Evolutionary conservation across 2,113 vertebrate genomes (phyloP).

Genomic region (Festucalex cinctus): DNA sequence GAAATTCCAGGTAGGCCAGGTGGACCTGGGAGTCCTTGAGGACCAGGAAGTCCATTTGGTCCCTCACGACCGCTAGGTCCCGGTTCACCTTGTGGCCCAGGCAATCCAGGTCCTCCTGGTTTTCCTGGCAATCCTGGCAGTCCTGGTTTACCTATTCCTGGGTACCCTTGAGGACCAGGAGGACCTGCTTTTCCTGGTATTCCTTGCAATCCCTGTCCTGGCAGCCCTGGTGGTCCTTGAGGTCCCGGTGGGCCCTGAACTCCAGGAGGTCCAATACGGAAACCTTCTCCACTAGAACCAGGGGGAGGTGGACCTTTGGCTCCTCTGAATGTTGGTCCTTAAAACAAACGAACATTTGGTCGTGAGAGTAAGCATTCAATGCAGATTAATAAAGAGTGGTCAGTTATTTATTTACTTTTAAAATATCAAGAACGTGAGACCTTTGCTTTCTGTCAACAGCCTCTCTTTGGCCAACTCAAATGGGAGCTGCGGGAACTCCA

Average conservation of each 20-base stretch:
- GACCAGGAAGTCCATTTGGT: conserved; percentile 63
- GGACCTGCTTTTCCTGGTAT: conserved; percentile 65
- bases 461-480: conserved; percentile 79
- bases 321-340: conserved; percentile 70
- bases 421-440: conserved; percentile 56
- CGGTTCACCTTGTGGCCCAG: conserved; percentile 64
- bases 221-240: conserved; percentile 81
- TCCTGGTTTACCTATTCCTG: conserved; percentile 73
- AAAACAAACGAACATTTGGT: background rate
- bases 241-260: conserved; percentile 85
- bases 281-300: conserved; percentile 67
- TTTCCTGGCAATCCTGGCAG: conserved; percentile 73
- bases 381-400: background rate
- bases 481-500: conserved; percentile 84
- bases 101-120: conserved; percentile 64
- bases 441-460: conserved; percentile 82
- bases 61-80: conserved; percentile 65
- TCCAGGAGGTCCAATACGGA: conserved; percentile 80
- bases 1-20: conserved; percentile 77
- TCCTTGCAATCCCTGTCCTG: conserved; percentile 73
- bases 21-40: conserved; percentile 68
- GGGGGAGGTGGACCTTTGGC: conserved; percentile 74
- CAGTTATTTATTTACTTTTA: background rate
- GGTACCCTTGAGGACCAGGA: conserved; percentile 67
- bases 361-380: background rate